Base-by-base conservation (phyloP, 2,797 vertebrate genomes). In the Leucoraja ocellata region DNA sequence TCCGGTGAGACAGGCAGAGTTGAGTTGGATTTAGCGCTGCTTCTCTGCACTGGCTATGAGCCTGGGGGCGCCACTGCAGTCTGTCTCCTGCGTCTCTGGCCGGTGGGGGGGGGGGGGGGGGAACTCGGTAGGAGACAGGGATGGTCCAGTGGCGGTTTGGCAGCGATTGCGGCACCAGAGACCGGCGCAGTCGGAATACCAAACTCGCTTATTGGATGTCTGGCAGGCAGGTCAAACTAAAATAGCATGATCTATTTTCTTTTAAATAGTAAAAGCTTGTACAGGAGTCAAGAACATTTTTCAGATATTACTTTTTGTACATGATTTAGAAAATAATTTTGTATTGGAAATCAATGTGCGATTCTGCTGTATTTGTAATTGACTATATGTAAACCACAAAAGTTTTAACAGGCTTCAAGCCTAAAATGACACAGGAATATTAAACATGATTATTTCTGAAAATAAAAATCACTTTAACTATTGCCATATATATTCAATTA, bases 261-360 rank as follows among this genome's bases (percentile, higher is more conserved):
- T 91, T 91, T 91, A 91, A 91, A 91, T 68, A 91, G 63, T 91
- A 71, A 90, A 90, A 90, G 99, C 97, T 54, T 54, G 98, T 99
- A 99, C 97, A 99, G 98, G 97, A 97, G 95, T 97, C 97, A 96
- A 96, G 97, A 96, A 97, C 97, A 97, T 96, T 95, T 97, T 96
- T 97, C 97, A 96, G 97, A 54, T 96, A 97, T 97, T 96, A 96
- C 97, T 98, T 99, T 99, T 99, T 98, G 98, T 99, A 99, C 98
- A 97, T 98, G 97, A 95, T 96, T 97, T 97, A 97, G 95, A 96
- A 95, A 96, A 95, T 95, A 94, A 96, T 97, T 97, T 97, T 97
- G 96, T 97, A 98, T 97, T 97, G 97, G 96, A 96, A 97, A 97
- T 94, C 94, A 92, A 94, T 96, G 96, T 95, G n/a, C 14, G 65